These are phyloP conservation scores for Smutsia temminckii DNA, from an alignment of 2,797 vertebrate species.

Conservation along the genomic window DNA sequence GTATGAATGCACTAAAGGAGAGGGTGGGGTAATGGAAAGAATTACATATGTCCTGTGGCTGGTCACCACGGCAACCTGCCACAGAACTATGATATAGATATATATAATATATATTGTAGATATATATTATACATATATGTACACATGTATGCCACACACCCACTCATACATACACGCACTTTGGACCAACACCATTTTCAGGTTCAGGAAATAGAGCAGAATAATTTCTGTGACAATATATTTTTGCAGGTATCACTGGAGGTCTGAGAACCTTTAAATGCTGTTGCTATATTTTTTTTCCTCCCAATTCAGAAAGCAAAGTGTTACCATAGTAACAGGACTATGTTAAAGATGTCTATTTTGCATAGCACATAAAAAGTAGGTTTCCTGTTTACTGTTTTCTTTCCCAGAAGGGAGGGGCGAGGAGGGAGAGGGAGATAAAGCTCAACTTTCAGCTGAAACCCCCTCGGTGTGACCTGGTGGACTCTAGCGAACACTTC, in stretches of 20 bases:
- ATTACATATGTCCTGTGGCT: constrained; percentile 94
- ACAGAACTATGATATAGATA: constrained; percentile 89
- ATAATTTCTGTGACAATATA: constrained; percentile 80
- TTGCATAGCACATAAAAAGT: constrained; percentile 91
- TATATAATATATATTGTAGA: constrained; percentile 81
- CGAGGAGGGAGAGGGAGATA: constrained; percentile 61
- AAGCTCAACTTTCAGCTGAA: constrained; percentile 77
- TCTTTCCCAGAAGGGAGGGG: constrained; percentile 67
- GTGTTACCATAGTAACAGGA: constrained; percentile 90
- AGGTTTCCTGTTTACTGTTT: constrained; percentile 80
- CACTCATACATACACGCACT: constrained; percentile 76
- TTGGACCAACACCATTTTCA: constrained; percentile 86
- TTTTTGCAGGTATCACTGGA: constrained; percentile 82
- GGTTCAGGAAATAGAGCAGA: constrained; percentile 85
- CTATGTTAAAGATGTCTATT: constrained; percentile 89
- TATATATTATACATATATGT: constrained; percentile 85
- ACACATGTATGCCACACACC: constrained; percentile 75
- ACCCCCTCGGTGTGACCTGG: constrained; percentile 76
- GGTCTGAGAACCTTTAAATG: constrained; percentile 87
- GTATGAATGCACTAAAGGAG: constrained; percentile 89
- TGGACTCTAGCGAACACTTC: constrained; percentile 81
- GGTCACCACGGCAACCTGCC: constrained; percentile 92
- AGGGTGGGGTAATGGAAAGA: constrained; percentile 92
- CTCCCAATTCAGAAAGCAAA: constrained; percentile 88
- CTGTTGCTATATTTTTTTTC: constrained; percentile 85